These are phyloP conservation scores for Agrypnia vestita DNA, from an alignment of 1,140 invertebrate species.

Conservation along the genomic window DNA sequence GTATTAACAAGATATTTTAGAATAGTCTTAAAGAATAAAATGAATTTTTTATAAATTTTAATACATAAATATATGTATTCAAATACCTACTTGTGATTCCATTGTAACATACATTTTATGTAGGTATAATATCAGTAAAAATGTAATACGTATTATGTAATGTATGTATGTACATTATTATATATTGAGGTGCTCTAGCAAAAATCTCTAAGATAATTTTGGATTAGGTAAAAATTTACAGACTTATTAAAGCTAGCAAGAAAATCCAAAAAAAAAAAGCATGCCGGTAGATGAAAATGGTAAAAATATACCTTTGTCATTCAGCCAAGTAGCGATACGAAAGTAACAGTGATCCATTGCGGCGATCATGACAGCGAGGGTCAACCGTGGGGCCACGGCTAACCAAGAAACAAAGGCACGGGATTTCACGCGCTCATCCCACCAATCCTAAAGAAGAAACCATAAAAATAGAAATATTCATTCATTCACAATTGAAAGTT, in stretches of 20 bases:
- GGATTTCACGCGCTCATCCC: constrained; percentile 83
- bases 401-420: constrained; percentile 81
- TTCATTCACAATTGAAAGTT: neutral
- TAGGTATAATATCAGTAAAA: no score
- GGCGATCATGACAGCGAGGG: constrained; percentile 91
- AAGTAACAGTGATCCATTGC: constrained; percentile 94
- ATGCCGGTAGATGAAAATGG: neutral
- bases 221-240: no score
- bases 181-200: no score
- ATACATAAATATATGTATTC: no score
- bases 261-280: neutral
- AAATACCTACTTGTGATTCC: no score
- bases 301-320: constrained; percentile 86
- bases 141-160: neutral
- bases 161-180: no score
- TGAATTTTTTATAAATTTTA: no score
- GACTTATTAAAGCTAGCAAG: no score
- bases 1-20: no score
- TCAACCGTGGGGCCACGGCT: constrained; percentile 90
- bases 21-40: no score
- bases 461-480: constrained; percentile 4
- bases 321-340: constrained; percentile 93
- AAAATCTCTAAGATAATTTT: no score
- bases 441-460: constrained; percentile 81
- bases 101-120: no score